Evolutionary conservation across 2,797 vertebrate genomes (phyloP).

Genomic region (Triplophysa bombifrons): DNA sequence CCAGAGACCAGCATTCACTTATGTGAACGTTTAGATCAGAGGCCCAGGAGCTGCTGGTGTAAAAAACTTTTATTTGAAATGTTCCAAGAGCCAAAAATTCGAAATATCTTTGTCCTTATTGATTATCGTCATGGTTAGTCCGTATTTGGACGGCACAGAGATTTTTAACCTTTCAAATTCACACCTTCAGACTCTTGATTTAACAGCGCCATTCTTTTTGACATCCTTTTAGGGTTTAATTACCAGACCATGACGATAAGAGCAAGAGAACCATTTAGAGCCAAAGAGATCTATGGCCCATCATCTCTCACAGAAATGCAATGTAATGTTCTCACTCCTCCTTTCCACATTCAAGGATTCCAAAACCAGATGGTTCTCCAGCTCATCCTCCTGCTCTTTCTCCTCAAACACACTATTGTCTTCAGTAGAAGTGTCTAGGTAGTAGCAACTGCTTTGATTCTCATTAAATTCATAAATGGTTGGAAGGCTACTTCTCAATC

Average conservation of each 20-base stretch:
- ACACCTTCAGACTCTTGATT: too few relatives aligned
- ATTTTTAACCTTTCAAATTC: too few relatives aligned
- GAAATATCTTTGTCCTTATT: not conserved
- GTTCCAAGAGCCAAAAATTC: not conserved
- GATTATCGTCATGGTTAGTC: not conserved
- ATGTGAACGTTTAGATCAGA: constrained; percentile 4
- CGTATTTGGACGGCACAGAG: not conserved
- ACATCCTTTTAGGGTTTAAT: too few relatives aligned
- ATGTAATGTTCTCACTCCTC: constrained; percentile 62
- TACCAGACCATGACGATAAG: too few relatives aligned
- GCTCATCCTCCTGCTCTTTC: constrained; percentile 61
- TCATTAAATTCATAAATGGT: constrained; percentile 84
- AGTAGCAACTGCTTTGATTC: constrained; percentile 64
- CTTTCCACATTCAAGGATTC: constrained; percentile 65
- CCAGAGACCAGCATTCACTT: not conserved
- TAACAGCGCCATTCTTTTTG: too few relatives aligned
- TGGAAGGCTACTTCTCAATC: constrained; percentile 84
- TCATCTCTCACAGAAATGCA: constrained; percentile 83
- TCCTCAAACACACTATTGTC: constrained; percentile 75
- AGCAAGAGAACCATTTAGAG: constrained; percentile 40
- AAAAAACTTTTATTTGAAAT: not conserved
- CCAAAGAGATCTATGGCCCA: constrained; percentile 11
- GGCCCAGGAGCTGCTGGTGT: not conserved
- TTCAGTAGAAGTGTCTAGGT: constrained; percentile 73
- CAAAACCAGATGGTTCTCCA: constrained; percentile 69